A percentile compares a stretch with the other conserved stretches of the same genome.
Conservation (phyloP, 1,140 invertebrate genomes). For the Mactra quadrangularis region DNA sequence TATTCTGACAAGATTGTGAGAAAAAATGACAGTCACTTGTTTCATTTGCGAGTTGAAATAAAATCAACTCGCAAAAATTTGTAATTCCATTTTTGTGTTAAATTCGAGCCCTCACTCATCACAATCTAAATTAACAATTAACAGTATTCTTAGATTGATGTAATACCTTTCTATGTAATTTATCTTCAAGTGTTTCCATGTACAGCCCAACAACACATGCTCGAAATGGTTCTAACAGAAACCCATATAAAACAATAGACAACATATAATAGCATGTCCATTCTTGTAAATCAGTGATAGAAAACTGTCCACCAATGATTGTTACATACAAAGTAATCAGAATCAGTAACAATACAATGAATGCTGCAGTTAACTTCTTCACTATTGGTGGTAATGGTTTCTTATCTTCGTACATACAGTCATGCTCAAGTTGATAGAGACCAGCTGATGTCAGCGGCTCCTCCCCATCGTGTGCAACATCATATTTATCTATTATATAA, state of each 20-base stretch:
- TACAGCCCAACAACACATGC: not conserved
- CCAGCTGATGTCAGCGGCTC: conserved; percentile 36
- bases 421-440: conserved; percentile 51
- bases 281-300: conserved; percentile 34
- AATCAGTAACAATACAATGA: conserved; percentile 8
- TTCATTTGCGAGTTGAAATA: too few species aligned
- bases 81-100: too few species aligned
- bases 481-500: conserved; percentile 33
- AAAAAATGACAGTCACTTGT: too few species aligned
- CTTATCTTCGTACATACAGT: conserved; percentile 18
- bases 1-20: too few species aligned
- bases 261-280: conserved; percentile 44
- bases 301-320: conserved; percentile 29
- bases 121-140: too few species aligned
- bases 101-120: too few species aligned
- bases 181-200: too few species aligned
- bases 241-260: conserved; percentile 6
- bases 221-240: conserved; percentile 18
- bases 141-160: too few species aligned
- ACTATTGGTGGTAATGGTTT: conserved; percentile 38
- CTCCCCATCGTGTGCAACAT: conserved; percentile 30
- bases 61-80: too few species aligned
- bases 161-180: too few species aligned
- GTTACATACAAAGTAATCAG: conserved; percentile 25
- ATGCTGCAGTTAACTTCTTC: not conserved